Evolutionary conservation across 2,113 vertebrate species (phyloP).

Genomic region (Lampris megalopsis): DNA sequence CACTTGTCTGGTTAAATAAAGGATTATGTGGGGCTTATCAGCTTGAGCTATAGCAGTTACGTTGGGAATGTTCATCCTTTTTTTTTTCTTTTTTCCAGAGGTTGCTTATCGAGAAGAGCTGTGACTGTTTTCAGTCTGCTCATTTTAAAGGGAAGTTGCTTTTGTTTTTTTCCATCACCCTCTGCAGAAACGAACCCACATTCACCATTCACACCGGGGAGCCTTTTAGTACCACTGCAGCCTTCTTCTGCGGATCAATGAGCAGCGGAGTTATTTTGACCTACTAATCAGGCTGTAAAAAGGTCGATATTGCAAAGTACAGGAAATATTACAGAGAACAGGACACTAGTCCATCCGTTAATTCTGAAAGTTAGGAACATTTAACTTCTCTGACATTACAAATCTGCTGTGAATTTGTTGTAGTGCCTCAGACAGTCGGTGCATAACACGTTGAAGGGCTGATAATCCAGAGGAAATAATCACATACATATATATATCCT

Average conservation of each 20-base stretch:
- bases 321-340: too few species aligned
- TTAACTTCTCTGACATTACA: too few species aligned
- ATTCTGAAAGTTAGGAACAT: too few species aligned
- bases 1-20: slow-evolving; percentile 33
- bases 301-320: not conserved
- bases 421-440: too few species aligned
- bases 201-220: slow-evolving; percentile 27
- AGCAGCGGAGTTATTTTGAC: not conserved
- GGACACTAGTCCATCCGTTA: too few species aligned
- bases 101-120: not conserved
- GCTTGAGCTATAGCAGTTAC: not conserved
- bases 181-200: not conserved
- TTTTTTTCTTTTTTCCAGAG: not conserved
- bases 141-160: not conserved
- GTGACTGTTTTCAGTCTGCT: not conserved
- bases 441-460: too few species aligned
- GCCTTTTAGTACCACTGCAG: slow-evolving; percentile 10
- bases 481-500: too few species aligned
- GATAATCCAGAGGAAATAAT: too few species aligned
- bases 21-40: slow-evolving; percentile 11
- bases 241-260: too few species aligned
- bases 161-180: not conserved
- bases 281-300: slow-evolving; percentile 5
- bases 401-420: too few species aligned
- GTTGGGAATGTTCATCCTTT: too few species aligned